A percentile compares a stretch with the other conserved stretches of the same genome.
phyloP scores from a whole-genome alignment of 2,888 invertebrate species.

The Ceratothoa steindachneri region DNA sequence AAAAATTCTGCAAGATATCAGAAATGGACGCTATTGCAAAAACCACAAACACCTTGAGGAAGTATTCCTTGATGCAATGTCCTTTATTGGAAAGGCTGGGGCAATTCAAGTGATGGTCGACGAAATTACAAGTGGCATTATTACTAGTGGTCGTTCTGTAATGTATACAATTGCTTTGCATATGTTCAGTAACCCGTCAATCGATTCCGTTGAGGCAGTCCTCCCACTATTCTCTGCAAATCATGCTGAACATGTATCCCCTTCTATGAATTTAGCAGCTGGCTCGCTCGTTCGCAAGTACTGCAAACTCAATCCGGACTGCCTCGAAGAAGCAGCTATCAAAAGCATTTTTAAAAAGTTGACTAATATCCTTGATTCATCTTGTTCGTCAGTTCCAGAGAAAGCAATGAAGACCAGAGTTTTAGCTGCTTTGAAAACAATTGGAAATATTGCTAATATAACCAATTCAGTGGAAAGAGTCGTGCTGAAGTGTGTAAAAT shows the following conservation, averaged over 20 bases:
- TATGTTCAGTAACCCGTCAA: background rate
- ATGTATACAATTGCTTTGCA: slow-evolving; percentile 9
- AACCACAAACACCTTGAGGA: background rate
- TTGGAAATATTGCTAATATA: slow-evolving; percentile 35
- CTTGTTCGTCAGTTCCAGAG: background rate
- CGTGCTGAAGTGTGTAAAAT: background rate
- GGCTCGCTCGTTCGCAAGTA: slow-evolving; percentile 14
- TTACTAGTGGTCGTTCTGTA: background rate
- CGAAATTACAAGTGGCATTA: slow-evolving; percentile 1
- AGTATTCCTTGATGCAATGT: slow-evolving; percentile 15
- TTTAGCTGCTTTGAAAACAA: slow-evolving; percentile 12
- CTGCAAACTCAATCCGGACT: background rate
- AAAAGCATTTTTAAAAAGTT: background rate
- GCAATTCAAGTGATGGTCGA: slow-evolving; percentile 17
- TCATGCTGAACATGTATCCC: slow-evolving; percentile 4
- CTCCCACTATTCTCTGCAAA: background rate
- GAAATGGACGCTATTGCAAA: background rate
- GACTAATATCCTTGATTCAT: background rate
- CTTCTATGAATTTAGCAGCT: slow-evolving; percentile 2
- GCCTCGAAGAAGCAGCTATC: background rate
- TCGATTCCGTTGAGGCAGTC: background rate
- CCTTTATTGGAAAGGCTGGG: slow-evolving; percentile 12
- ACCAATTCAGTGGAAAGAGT: background rate
- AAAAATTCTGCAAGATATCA: background rate
- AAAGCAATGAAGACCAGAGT: background rate